Evolutionary conservation across 2,113 vertebrate genomes (phyloP), one percentile per base, ranked within the genome.

Genomic region (Myotis yumanensis): DNA sequence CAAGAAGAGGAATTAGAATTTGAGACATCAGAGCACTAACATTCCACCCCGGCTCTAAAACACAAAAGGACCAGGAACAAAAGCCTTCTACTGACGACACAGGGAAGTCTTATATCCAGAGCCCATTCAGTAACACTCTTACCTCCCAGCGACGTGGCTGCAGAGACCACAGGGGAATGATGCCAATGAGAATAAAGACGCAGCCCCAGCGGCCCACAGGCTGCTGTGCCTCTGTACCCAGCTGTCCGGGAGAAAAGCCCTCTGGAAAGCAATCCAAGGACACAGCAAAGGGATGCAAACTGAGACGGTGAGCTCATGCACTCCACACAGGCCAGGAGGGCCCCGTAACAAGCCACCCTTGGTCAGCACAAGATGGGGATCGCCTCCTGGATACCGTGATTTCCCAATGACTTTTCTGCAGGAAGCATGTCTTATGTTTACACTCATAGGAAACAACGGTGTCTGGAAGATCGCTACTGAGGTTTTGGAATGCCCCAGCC

Each of bases 231-330:
- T 23, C 16, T 15, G 1, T 8, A 54, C 14, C 28, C 43, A 32
- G 35, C 40, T 1, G 0, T 3, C 40, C 5, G 15, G 46, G 69
- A 30, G 37, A 14, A 17, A 14, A 4, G 12, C 5, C 11, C 16
- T 23, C 35, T 48, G 66, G 40, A 30, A 73, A 51, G 30, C 32
- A 16, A 20, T 11, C 16, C 15, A 18, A 48, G 30, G 32, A 4
- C 51, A 12, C 2, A 2, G 0, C 7, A 17, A 7, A 64, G 37
- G 22, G 40, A 10, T 2, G 12, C 30, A 48, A 32, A 23, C 71
- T 7, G 20, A 16, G 16, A 46, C 2, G 3, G 43, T 35, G 30
- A 66, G 40, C 43, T 16, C 32, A 12, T 0, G 4, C 20, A n/a
- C 35, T 35, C 43, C 32, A 28, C 20, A n/a, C 18, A 17, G 14